phyloP scores from a whole-genome alignment of 1,140 invertebrate species.

The Aphis gossypii region DNA sequence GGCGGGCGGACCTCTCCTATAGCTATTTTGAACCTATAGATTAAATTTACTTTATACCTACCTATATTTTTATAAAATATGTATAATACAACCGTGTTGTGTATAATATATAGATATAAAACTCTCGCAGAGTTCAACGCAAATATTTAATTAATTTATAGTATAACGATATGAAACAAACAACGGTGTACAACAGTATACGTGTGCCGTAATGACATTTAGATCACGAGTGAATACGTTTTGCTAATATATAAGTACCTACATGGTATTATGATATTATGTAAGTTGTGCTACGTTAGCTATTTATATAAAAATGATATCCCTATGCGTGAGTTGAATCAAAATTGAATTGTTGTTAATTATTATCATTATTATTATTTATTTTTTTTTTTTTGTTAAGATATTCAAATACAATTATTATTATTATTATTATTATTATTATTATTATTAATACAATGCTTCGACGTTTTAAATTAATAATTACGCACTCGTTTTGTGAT shows the following conservation, averaged over 20 bases:
- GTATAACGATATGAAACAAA: too few relatives aligned
- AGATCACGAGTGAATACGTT: neutral
- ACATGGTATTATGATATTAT: too few relatives aligned
- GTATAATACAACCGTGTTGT: neutral
- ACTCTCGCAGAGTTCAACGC: neutral
- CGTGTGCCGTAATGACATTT: constrained; percentile 4
- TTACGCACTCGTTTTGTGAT: neutral
- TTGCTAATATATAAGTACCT: neutral
- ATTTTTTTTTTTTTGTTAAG: neutral
- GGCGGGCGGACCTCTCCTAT: neutral
- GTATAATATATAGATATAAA: neutral
- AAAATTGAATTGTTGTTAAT: too few relatives aligned
- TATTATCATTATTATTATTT: neutral
- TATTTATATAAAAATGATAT: neutral
- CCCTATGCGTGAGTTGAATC: too few relatives aligned
- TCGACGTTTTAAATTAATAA: neutral
- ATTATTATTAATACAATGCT: too few relatives aligned
- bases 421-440: neutral
- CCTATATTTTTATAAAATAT: neutral
- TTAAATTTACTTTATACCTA: neutral
- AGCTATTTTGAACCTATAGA: neutral
- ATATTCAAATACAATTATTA: too few relatives aligned
- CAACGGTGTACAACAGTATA: too few relatives aligned
- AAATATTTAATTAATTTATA: neutral
- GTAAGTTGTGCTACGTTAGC: too few relatives aligned